These are phyloP conservation scores for Rhea pennata DNA, from an alignment of 2,113 vertebrate genomes.

Conservation along the genomic window DNA sequence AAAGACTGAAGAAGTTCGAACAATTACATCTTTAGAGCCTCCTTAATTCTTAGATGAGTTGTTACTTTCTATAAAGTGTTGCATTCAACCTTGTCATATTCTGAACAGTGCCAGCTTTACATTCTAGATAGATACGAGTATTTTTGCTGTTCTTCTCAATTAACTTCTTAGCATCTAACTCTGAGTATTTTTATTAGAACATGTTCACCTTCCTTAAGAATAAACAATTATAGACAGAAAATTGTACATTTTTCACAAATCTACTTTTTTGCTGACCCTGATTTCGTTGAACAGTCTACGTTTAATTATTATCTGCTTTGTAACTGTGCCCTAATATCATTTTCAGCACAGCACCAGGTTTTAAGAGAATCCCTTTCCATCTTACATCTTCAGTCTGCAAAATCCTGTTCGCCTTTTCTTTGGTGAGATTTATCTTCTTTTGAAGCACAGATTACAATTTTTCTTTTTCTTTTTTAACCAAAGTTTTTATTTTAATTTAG, in stretches of 20 bases:
- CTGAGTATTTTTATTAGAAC: neutral
- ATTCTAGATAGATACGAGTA: neutral
- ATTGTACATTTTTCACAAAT: neutral
- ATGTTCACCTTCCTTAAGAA: fast-evolving
- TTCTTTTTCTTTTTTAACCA: neutral
- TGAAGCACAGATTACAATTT: neutral
- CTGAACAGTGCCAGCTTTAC: neutral
- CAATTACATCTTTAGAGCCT: neutral
- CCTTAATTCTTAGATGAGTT: neutral
- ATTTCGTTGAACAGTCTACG: neutral
- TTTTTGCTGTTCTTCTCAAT: neutral
- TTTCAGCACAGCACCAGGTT: neutral
- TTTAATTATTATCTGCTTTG: too few species aligned
- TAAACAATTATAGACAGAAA: neutral
- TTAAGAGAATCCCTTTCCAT: neutral
- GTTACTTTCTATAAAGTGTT: neutral
- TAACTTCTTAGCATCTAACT: neutral
- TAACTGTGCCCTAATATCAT: neutral
- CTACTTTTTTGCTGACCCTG: neutral
- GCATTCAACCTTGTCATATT: neutral
- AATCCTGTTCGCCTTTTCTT: neutral
- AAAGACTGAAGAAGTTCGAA: neutral
- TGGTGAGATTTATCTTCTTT: neutral
- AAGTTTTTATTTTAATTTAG: neutral
- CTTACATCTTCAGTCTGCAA: neutral